phyloP scores from a whole-genome alignment of 92 coral and sea anemone species.

The Porites lobata region DNA sequence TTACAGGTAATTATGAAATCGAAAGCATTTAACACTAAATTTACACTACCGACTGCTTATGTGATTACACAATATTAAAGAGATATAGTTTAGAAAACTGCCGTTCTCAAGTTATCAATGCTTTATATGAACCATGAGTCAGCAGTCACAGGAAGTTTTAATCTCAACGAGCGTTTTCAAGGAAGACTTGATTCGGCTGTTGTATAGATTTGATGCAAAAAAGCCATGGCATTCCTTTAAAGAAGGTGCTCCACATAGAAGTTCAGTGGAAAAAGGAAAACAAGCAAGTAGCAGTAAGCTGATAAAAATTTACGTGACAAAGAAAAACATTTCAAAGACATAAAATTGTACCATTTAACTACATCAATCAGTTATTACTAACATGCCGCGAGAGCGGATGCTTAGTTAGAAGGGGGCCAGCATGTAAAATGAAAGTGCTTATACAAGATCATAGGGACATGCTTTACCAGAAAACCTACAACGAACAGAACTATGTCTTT shows the following conservation, averaged over 20 bases:
- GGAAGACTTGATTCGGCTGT: too few species aligned
- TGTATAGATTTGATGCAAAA: background rate
- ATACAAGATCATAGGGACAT: background rate
- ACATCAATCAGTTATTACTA: background rate
- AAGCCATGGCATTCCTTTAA: background rate
- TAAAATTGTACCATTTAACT: background rate
- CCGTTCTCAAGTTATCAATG: too few species aligned
- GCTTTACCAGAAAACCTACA: background rate
- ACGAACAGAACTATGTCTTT: background rate
- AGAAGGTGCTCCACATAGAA: background rate
- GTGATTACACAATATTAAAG: too few species aligned
- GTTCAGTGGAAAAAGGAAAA: slow-evolving; percentile 4
- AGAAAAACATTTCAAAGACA: background rate
- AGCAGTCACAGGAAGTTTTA: too few species aligned
- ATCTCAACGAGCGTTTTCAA: too few species aligned
- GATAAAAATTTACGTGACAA: background rate
- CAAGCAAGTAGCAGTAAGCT: background rate
- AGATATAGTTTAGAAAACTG: too few species aligned
- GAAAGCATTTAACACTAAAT: too few species aligned
- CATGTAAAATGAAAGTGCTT: background rate
- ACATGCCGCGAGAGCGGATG: background rate
- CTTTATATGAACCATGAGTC: too few species aligned
- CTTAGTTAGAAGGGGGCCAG: background rate
- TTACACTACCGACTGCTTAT: too few species aligned
- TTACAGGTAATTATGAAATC: too few species aligned